phyloP scores from a whole-genome alignment of 2,113 vertebrate species.

The Excalfactoria chinensis region DNA sequence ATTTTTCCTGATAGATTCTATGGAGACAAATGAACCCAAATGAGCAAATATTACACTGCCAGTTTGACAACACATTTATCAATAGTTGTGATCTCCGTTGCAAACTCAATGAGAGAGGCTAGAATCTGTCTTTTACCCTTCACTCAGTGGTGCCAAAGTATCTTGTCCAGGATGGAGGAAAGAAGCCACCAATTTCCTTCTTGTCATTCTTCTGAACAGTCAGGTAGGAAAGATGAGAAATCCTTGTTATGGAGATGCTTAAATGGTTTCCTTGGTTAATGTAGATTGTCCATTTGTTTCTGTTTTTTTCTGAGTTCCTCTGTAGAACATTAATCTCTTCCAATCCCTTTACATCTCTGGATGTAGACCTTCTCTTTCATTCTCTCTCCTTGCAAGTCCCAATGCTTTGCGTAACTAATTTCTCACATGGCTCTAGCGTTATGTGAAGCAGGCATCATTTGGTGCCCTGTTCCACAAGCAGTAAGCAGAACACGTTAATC shows the following conservation, averaged over 20 bases:
- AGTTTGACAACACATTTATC: not conserved
- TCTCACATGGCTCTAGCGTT: not conserved
- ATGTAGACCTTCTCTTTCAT: not conserved
- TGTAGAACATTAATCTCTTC: not conserved
- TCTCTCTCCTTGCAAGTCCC: not conserved
- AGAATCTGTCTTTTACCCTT: not conserved
- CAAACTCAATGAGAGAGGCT: not conserved
- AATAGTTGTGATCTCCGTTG: not conserved
- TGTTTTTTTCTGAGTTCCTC: not conserved
- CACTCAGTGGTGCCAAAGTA: not conserved
- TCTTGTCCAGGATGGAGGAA: not conserved
- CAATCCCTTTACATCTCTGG: not conserved
- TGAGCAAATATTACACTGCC: not conserved
- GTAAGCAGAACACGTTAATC: not conserved
- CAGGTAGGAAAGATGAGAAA: not conserved
- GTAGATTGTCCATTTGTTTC: not conserved
- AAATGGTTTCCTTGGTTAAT: not conserved
- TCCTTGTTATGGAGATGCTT: not conserved
- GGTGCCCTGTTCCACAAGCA: not conserved
- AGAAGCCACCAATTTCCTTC: not conserved
- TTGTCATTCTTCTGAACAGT: not conserved
- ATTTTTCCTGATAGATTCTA: slow-evolving; percentile 16
- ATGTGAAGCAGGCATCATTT: not conserved
- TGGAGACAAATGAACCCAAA: slow-evolving; percentile 35
- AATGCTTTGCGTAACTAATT: not conserved